Base-by-base conservation (phyloP, 2,797 vertebrate species). In the Sebastes umbrosus region DNA sequence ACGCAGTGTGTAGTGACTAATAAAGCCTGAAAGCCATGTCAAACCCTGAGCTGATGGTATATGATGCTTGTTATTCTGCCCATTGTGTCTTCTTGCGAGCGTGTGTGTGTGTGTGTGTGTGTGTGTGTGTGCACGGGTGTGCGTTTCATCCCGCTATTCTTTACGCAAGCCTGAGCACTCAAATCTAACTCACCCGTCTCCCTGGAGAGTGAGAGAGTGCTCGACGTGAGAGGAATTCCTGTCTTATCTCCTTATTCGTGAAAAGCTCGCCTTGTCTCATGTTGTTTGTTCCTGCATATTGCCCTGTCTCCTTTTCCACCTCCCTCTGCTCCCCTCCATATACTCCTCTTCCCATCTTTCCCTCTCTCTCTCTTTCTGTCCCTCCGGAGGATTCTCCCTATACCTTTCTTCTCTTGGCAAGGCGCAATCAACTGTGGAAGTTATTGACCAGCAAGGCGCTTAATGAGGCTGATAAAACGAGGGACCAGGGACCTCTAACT, bases 381-480 rank as follows among this genome's bases (percentile, higher is more conserved):
- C 46, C 85, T 77, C 82, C 22, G 3, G 78, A 66, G 85, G 63
- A 70, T 82, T 57, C 36, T 67, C n/a, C 58, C 76, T 46, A 7
- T 43, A 55, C 34, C 73, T 79, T 67, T 72, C 75, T 79, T 69
- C 22, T 69, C 60, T 72, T 9, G 32, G 59, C 6, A 60, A 80
- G 82, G 54, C 0, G 65, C 84, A 77, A 77, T 84, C 85, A 89
- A 52, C 74, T 54, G 74, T 59, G 73, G 67, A 84, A 78, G 85
- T 83, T 89, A 92, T 88, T 85, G 88, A 93, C 83, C 81, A 82
- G 84, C 68, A 72, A 68, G 76, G 66, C 18, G 59, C 68, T 89
- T 92, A 95, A 94, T 93, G 90, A 94, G 90, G 86, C 87, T 64
- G 85, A 84, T 70, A 88, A 75, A 93, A 92, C 36, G 70, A 89